Base-by-base conservation (phyloP, 2,888 invertebrate genomes). In the Epirrita christyi region DNA sequence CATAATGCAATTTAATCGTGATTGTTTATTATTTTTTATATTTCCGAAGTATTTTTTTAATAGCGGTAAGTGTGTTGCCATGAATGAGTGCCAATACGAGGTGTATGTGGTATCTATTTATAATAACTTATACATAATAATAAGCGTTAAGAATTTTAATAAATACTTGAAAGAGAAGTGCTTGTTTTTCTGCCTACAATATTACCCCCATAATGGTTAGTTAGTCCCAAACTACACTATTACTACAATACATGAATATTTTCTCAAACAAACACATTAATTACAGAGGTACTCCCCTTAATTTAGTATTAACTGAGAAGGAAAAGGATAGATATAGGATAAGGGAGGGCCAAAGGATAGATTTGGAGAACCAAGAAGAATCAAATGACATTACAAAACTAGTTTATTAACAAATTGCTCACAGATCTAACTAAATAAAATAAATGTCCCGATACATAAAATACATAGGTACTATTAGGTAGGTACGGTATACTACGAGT, bases 341-440 rank as follows among this genome's bases (percentile, higher is more conserved):
- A 78, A 85, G 85, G 81, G 85, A 83, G 81, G 81, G 73, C 78
- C 80, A 77, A 40, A 59, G 59, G 55, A 59, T 21, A 59, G 59
- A 59, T 34, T 59, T 67, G 56, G 60, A 50, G 45, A 61, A 56
- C 60, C 61, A 55, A 61, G 54, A 58, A 61, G 51, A 61, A 61
- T 61, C 49, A 75, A 63, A 78, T 82, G 86, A 83, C 78, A 75
- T 85, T 86, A 87, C 79, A 89, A 87, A 88, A 84, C 88, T 88
- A 88, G 76, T 87, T 91, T 91, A 88, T 88, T 87, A 86, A 86
- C 83, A 88, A 85, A 79, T 88, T 81, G 80, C 80, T 88, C 85
- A 88, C 86, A 88, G 81, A 83, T 86, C 88, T 90, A 81, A 77
- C 85, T 89, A 89, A 75, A 76, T 74, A 76, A 78, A 78, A 79